Evolutionary conservation across 2,113 vertebrate genomes (phyloP).

Genomic region (Trachemys scripta): DNA sequence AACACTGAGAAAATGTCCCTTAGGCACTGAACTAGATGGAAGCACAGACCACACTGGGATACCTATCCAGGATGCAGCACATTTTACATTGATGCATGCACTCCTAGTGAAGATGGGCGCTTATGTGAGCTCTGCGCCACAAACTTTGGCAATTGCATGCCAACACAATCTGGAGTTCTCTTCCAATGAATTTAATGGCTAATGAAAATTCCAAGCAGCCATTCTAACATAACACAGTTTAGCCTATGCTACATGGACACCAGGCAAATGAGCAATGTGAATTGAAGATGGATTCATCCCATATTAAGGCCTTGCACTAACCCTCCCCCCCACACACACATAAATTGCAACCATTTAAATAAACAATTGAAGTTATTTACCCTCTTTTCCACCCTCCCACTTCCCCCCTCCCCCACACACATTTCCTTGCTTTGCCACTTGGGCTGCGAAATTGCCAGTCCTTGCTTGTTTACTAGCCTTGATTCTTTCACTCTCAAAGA

Average conservation of each 20-base stretch:
- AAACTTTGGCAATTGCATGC: too few relatives aligned
- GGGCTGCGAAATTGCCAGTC: not conserved
- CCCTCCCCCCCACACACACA: fast-evolving
- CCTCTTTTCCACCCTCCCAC: too few relatives aligned
- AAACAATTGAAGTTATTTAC: not conserved
- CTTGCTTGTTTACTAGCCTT: not conserved
- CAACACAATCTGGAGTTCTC: too few relatives aligned
- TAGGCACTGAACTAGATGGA: too few relatives aligned
- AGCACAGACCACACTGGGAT: too few relatives aligned
- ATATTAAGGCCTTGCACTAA: too few relatives aligned
- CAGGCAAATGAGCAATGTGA: not conserved
- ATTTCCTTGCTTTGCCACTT: not conserved
- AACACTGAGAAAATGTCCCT: too few relatives aligned
- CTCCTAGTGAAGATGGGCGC: too few relatives aligned
- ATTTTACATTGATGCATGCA: too few relatives aligned
- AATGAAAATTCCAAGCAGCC: not conserved
- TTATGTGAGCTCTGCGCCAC: too few relatives aligned
- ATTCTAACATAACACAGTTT: not conserved
- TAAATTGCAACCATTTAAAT: not conserved
- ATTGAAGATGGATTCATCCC: not conserved
- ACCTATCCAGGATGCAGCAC: too few relatives aligned
- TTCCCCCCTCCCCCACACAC: too few relatives aligned
- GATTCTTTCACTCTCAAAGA: not conserved
- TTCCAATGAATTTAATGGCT: not conserved
- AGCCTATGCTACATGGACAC: not conserved